phyloP scores from a whole-genome alignment of 2,113 vertebrate species.

The Zootoca vivipara region DNA sequence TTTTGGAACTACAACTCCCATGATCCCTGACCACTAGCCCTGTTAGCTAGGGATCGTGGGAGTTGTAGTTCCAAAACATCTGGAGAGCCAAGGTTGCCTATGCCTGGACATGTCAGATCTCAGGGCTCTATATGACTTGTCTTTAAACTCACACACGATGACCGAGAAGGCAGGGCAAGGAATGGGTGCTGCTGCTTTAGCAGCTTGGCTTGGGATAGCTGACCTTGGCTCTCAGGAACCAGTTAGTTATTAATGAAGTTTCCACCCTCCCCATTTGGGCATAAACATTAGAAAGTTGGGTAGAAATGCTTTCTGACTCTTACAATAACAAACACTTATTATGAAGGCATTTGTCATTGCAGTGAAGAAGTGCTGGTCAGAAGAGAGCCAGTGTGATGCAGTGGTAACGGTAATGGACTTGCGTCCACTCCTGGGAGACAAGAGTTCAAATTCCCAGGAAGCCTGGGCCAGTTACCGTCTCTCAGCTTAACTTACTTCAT shows the following conservation, averaged over 20 bases:
- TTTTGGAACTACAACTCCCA: too few relatives aligned
- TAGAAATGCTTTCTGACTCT: slow-evolving; percentile 6
- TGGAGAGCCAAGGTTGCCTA: too few relatives aligned
- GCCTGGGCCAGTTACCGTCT: neutral
- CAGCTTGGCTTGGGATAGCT: neutral
- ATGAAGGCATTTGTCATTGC: slow-evolving; percentile 30
- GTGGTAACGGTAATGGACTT: too few relatives aligned
- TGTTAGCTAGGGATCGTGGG: too few relatives aligned
- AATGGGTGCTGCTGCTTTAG: neutral
- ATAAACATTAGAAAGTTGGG: slow-evolving; percentile 24
- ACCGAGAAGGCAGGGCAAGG: neutral
- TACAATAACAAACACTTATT: slow-evolving; percentile 39
- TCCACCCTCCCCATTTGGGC: neutral
- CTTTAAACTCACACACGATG: neutral
- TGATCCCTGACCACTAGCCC: too few relatives aligned
- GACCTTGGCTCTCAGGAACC: neutral
- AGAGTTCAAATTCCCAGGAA: too few relatives aligned
- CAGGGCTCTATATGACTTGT: neutral
- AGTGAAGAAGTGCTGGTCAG: neutral
- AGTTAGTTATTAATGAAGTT: slow-evolving; percentile 6
- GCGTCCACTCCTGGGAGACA: too few relatives aligned
- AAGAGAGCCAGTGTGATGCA: too few relatives aligned
- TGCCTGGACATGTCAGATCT: too few relatives aligned
- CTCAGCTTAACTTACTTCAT: too few relatives aligned
- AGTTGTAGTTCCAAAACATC: too few relatives aligned